Evolutionary conservation across 2,113 vertebrate genomes (phyloP), one percentile per base, ranked within the genome.

Genomic region (Microcebus jonahi): DNA sequence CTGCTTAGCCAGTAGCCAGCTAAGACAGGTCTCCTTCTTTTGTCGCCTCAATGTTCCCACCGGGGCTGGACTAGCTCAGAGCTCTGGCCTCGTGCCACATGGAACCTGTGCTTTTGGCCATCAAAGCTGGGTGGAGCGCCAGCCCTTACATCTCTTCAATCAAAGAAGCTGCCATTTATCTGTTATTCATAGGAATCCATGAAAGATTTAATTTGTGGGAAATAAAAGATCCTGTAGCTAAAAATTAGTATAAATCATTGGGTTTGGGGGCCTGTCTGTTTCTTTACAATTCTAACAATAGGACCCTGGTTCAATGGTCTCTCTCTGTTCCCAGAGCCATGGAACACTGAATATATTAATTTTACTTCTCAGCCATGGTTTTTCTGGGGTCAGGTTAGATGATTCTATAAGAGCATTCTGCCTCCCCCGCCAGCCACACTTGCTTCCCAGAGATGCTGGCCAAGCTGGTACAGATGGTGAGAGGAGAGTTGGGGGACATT

Each of bases 211-310:
- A 61, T 36, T 27, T 86, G 18, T 42, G 29, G 80, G 8, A 88
- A 95, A 68, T 53, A 34, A n/a, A 91, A 12, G 34, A 75, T 34
- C 9, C 17, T 36, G 1, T 23, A 92, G 93, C 73, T 90, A 81
- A 92, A 91, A 91, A 34, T 53, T 36, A 42, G 27, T 42, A 4
- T 3, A 55, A 81, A 34, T 31, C 42, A 55, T 25, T n/a, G 31
- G 15, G 29, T 42, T 71, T 9, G 0, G 14, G 70, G 76, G 76
- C 59, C 36, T 61, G 71, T 76, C 31, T 57, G 53, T 25, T 87
- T 79, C 84, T 82, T 70, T 94, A 61, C 42, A 79, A 68, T 71
- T 91, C 59, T 67, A 36, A 92, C 31, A 65, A 76, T 4, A n/a
- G 27, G 53, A 63, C 39, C n/a, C 34, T 48, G 29, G 18, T 61